phyloP scores from a whole-genome alignment of 1,140 invertebrate genomes.

The Ephestia elutella region DNA sequence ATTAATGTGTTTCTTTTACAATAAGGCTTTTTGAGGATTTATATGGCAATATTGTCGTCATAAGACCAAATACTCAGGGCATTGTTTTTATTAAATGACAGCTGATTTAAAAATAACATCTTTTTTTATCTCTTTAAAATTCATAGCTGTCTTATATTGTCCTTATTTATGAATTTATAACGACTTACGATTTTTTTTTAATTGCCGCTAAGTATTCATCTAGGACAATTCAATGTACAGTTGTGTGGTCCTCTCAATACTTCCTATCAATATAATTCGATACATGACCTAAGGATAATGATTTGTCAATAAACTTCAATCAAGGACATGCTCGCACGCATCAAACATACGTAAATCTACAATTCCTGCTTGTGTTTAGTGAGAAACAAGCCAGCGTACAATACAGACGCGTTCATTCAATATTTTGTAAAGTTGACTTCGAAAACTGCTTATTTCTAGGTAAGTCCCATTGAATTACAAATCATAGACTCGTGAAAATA shows the following conservation, averaged over 20 bases:
- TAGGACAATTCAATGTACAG: too few relatives aligned
- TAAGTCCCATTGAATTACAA: neutral
- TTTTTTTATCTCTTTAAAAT: too few relatives aligned
- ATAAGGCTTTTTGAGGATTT: constrained; percentile 23
- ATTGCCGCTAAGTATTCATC: too few relatives aligned
- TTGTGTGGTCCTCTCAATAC: neutral
- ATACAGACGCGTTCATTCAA: neutral
- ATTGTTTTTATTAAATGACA: neutral
- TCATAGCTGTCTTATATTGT: too few relatives aligned
- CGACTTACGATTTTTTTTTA: too few relatives aligned
- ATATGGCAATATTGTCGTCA: neutral
- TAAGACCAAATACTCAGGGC: neutral
- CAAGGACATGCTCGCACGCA: neutral
- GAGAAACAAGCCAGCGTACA: neutral
- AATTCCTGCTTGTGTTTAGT: constrained; percentile 1
- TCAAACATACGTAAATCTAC: constrained; percentile 1
- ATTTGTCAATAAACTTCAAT: neutral
- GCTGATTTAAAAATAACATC: too few relatives aligned
- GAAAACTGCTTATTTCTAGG: neutral
- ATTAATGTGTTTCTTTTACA: constrained; percentile 37
- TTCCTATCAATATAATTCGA: neutral
- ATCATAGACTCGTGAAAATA: too few relatives aligned
- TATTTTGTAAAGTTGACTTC: neutral
- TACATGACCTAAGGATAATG: neutral
- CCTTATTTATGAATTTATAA: too few relatives aligned